These are phyloP conservation scores for Pterocles burchelli DNA, from an alignment of 2,113 vertebrate genomes.

Conservation along the genomic window DNA sequence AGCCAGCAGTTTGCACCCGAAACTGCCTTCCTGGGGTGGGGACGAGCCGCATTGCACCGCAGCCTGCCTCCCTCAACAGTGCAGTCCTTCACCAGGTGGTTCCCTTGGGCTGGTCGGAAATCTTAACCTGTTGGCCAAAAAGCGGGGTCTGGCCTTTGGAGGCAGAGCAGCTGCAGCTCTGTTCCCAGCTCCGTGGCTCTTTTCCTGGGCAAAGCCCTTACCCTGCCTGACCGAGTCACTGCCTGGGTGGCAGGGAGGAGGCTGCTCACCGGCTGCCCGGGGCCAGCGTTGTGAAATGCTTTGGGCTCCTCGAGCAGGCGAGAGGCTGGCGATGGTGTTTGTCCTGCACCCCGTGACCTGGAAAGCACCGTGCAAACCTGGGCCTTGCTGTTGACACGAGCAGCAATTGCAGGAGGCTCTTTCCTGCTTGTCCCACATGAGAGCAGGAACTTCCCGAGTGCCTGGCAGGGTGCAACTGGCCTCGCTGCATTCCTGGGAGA, in stretches of 20 bases:
- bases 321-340: not conserved
- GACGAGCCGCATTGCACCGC: accelerated
- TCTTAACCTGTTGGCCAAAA: not conserved
- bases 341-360: not conserved
- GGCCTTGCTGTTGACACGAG: accelerated
- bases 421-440: not conserved
- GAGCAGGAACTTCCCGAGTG: not conserved
- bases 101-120: not conserved
- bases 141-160: not conserved
- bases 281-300: not conserved
- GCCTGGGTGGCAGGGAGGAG: not conserved
- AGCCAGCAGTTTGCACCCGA: not conserved
- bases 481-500: constrained; percentile 20
- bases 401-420: not conserved
- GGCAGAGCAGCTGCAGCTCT: not conserved
- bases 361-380: not conserved
- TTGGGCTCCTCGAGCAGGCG: not conserved
- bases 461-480: not conserved
- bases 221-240: not conserved
- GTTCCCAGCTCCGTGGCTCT: not conserved
- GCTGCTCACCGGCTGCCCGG: not conserved
- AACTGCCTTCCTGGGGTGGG: accelerated
- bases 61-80: not conserved
- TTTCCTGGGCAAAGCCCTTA: not conserved
- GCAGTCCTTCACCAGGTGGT: not conserved